Evolutionary conservation across 1,140 invertebrate species (phyloP).

Genomic region (Drosophila biarmipes): DNA sequence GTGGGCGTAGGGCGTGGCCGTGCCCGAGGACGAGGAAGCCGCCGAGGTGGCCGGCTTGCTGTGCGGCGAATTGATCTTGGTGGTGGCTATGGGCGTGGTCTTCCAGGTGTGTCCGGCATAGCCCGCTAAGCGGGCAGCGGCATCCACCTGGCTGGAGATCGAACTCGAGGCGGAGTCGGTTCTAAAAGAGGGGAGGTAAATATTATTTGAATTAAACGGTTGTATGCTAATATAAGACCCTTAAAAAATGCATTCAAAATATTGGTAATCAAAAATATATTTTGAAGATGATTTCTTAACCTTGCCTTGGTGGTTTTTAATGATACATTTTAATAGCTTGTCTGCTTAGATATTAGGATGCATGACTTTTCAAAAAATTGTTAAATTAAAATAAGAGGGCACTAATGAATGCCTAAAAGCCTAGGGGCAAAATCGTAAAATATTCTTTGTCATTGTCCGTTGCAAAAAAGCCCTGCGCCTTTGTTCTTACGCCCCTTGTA

Average conservation of each 20-base stretch:
- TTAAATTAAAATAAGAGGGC: no score
- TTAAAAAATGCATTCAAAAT: no score
- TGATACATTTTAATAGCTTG: neutral
- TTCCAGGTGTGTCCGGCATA: slow-evolving; percentile 83
- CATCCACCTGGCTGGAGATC: slow-evolving; percentile 80
- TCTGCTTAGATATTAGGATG: no score
- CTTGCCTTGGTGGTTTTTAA: no score
- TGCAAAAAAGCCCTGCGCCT: neutral
- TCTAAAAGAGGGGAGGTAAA: slow-evolving; percentile 17
- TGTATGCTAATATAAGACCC: no score
- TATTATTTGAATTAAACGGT: no score
- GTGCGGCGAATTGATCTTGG: slow-evolving; percentile 85
- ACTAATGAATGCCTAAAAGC: no score
- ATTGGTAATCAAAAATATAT: no score
- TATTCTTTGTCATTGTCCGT: neutral
- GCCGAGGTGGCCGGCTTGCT: slow-evolving; percentile 77
- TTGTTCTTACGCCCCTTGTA: neutral
- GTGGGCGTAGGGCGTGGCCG: slow-evolving; percentile 53
- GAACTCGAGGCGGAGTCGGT: slow-evolving; percentile 78
- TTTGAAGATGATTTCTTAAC: no score
- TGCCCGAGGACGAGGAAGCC: slow-evolving; percentile 30
- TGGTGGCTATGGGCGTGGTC: slow-evolving; percentile 80
- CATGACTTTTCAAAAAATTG: no score
- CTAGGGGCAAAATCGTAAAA: neutral
- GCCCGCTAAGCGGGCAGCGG: slow-evolving; percentile 70